Evolutionary conservation across 2,797 vertebrate species (phyloP), one percentile per base, ranked within the genome.

Genomic region (Sarcoramphus papa): DNA sequence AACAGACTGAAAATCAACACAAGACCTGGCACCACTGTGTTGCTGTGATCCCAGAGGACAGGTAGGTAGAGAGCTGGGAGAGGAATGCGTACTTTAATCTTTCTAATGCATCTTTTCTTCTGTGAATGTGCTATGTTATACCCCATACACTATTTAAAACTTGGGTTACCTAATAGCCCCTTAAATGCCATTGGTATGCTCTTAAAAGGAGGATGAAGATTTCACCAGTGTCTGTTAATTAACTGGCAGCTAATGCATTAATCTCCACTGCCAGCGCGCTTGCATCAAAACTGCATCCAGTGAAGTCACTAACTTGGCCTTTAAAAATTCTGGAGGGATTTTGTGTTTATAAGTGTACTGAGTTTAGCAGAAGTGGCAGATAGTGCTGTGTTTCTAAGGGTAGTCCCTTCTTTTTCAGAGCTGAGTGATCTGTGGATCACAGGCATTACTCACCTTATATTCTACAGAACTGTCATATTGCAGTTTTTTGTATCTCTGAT

Each of bases 1-100:
- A 93, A 80, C 64, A 91, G 78, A 77, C 48, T 75, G 41, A 88
- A 93, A 94, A 93, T 64, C 78, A 90, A 47, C 88, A 79, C 50
- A 81, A 90, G 62, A 73, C 43, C 50, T 78, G 75, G 74, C 63
- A 93, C 5, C 5, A 67, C 35, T 74, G 25, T 57, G 40, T 41
- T 89, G 12, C n/a, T 87, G 37, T 64, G 75, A 93, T 93, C 86
- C 95, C 81, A 85, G 35, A 93, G 59, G 56, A 95, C 23, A 85
- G 31, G 63, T 63, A 91, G 74, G 56, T 77, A 93, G 67, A 70
- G 64, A 89, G 41, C 89, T 77, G 48, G 77, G 70, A 91, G 43
- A 92, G 13, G 57, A 85, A 60, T 51, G 37, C 0, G 7, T 93
- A 30, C 59, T 93, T 94, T 92, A 87, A 94, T 89, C 63, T 95